Conservation (phyloP, 64 coral and sea anemone genomes). For the Pachyseris speciosa region DNA sequence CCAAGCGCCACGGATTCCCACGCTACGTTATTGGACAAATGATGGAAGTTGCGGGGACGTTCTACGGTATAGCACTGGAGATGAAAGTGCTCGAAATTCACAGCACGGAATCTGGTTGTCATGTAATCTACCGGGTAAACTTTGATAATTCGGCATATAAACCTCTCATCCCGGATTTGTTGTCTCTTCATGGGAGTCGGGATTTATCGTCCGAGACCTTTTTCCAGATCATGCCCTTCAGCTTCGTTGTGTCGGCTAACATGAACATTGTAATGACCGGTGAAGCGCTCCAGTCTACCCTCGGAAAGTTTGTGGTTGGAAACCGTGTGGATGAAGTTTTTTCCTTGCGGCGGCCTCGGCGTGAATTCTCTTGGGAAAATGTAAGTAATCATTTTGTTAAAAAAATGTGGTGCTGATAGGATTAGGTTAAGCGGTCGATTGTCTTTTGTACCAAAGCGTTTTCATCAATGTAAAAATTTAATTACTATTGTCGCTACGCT, state of each 20-base stretch:
- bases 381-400: conserved; percentile 41
- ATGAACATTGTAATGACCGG: conserved; percentile 62
- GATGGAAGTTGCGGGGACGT: conserved; percentile 35
- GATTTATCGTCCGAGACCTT: conserved; percentile 56
- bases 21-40: conserved; percentile 86
- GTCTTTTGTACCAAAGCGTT: too few species aligned
- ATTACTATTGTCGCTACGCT: too few species aligned
- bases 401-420: too few species aligned
- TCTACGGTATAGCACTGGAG: conserved; percentile 40
- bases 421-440: too few species aligned
- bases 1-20: conserved; percentile 65
- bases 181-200: not conserved
- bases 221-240: conserved; percentile 77
- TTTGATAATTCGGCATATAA: conserved; percentile 85
- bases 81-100: conserved; percentile 14
- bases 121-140: conserved; percentile 63
- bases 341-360: conserved; percentile 62
- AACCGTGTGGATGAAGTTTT: conserved; percentile 45
- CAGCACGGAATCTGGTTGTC: not conserved
- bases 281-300: conserved; percentile 14
- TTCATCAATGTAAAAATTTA: too few species aligned
- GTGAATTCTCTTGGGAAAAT: conserved; percentile 86
- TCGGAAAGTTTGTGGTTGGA: conserved; percentile 74
- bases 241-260: conserved; percentile 79
- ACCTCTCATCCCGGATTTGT: conserved; percentile 26